These are phyloP conservation scores for Drosophila pseudotalamancana DNA, from an alignment of 2,888 invertebrate genomes.

Conservation along the genomic window DNA sequence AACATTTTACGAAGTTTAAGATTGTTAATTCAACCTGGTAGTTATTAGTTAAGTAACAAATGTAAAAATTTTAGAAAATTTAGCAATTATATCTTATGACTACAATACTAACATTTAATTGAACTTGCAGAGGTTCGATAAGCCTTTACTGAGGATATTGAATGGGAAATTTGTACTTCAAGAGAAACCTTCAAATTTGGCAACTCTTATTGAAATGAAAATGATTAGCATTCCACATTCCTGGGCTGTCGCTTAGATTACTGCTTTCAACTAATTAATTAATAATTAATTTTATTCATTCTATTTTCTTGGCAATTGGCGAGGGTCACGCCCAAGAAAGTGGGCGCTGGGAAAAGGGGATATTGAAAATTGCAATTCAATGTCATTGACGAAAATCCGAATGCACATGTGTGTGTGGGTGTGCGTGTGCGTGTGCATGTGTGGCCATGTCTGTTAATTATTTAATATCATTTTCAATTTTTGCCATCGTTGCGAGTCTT, in stretches of 20 bases:
- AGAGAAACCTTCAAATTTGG: constrained; percentile 15
- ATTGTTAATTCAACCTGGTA: too few species aligned
- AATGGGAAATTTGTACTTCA: too few species aligned
- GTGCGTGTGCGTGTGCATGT: constrained; percentile 19
- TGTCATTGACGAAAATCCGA: constrained; percentile 70
- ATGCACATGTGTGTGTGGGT: constrained; percentile 9
- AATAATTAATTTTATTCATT: constrained; percentile 61
- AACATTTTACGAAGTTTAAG: too few species aligned
- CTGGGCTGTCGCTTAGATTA: constrained; percentile 48
- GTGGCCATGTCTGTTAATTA: constrained; percentile 69
- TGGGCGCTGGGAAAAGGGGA: not conserved
- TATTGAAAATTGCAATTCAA: constrained; percentile 71
- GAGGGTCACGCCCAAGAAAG: constrained; percentile 43
- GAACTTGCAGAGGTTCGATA: too few species aligned
- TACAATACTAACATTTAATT: too few species aligned
- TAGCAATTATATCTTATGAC: too few species aligned
- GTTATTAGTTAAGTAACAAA: too few species aligned
- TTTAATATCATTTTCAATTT: constrained; percentile 79
- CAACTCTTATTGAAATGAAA: constrained; percentile 29
- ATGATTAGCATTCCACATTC: constrained; percentile 40
- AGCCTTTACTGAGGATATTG: too few species aligned
- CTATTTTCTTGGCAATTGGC: constrained; percentile 53
- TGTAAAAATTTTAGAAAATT: too few species aligned
- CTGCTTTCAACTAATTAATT: constrained; percentile 57
- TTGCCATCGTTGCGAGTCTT: constrained; percentile 47